These are phyloP conservation scores for Magallana gigas DNA, from an alignment of 1,140 invertebrate genomes.

Conservation along the genomic window DNA sequence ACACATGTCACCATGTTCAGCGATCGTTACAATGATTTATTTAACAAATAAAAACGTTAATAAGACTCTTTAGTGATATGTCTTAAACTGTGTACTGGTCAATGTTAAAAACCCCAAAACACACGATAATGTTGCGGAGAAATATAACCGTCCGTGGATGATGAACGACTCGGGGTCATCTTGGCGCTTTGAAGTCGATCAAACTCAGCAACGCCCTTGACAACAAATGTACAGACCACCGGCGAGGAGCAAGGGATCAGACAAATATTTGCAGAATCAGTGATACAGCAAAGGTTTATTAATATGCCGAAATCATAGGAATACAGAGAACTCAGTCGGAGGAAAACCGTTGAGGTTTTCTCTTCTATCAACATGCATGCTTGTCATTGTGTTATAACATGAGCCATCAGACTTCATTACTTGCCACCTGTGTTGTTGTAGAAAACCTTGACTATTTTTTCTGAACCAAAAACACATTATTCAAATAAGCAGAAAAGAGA, in stretches of 20 bases:
- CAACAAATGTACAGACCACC: slow-evolving; percentile 17
- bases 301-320: not conserved
- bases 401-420: too few species aligned
- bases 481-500: too few species aligned
- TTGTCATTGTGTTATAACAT: too few species aligned
- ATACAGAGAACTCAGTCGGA: not conserved
- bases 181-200: not conserved
- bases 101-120: not conserved
- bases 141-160: slow-evolving; percentile 9
- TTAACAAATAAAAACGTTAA: too few species aligned
- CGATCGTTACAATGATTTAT: too few species aligned
- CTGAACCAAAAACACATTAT: too few species aligned
- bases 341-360: not conserved
- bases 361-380: too few species aligned
- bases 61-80: too few species aligned
- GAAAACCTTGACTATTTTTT: too few species aligned
- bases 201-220: not conserved
- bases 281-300: not conserved
- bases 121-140: not conserved
- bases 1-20: too few species aligned
- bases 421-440: too few species aligned
- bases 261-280: not conserved
- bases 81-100: too few species aligned
- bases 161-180: not conserved
- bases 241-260: not conserved